Evolutionary conservation across 2,797 vertebrate genomes (phyloP).

Genomic region (Myotis vivesi): DNA sequence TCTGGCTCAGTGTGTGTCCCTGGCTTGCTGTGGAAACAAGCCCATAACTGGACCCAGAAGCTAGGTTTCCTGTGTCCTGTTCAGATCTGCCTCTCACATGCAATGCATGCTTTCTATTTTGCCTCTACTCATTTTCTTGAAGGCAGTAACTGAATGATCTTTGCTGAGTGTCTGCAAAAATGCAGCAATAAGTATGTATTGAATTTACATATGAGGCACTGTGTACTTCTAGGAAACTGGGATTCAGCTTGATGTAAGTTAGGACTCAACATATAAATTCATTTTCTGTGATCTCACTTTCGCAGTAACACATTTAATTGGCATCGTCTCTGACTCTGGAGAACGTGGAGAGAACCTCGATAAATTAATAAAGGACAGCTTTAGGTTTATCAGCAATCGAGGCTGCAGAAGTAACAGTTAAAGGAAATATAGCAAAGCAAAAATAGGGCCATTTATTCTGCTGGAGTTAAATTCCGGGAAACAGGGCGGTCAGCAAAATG

Average conservation of each 20-base stretch:
- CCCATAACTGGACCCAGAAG: background rate
- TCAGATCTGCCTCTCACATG: background rate
- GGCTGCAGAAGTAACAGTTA: conserved; percentile 65
- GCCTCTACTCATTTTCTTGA: background rate
- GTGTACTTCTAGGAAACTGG: conserved; percentile 23
- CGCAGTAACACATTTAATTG: conserved; percentile 68
- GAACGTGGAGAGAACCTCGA: conserved; percentile 72
- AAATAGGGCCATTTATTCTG: conserved; percentile 64
- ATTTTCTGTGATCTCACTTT: conserved; percentile 52
- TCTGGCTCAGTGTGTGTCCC: background rate
- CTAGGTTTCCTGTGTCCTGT: background rate
- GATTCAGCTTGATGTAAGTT: conserved; percentile 33
- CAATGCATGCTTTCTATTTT: background rate
- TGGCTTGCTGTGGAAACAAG: background rate
- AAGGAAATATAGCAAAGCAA: conserved; percentile 66
- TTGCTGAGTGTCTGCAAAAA: conserved; percentile 45
- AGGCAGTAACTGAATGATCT: conserved; percentile 22
- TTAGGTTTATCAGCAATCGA: conserved; percentile 64
- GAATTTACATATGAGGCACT: conserved; percentile 22
- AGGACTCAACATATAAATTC: conserved; percentile 34
- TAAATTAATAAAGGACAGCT: conserved; percentile 78
- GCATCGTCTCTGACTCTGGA: conserved; percentile 60
- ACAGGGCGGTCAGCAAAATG: conserved; percentile 59
- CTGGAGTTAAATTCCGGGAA: conserved; percentile 64
- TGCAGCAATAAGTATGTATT: background rate